These are phyloP conservation scores for Anguilla marmorata DNA, from an alignment of 2,797 vertebrate genomes.

Conservation along the genomic window DNA sequence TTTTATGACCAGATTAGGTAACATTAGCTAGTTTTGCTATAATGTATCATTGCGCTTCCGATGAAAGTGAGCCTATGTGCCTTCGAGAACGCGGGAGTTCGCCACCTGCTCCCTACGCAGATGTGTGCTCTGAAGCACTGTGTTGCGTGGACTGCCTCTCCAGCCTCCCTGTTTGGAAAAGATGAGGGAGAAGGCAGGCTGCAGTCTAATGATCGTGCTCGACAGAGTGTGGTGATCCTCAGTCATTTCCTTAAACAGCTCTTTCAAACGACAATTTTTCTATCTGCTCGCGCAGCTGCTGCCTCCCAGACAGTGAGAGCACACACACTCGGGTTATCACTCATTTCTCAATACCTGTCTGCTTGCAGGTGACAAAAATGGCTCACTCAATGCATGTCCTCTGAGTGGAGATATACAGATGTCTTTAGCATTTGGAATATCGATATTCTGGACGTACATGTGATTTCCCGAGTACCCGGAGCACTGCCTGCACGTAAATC, in stretches of 20 bases:
- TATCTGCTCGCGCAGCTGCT: not conserved
- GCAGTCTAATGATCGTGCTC: conserved; percentile 32
- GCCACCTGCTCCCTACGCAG: not conserved
- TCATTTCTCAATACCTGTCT: not conserved
- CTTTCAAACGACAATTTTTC: not conserved
- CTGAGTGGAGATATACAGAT: not conserved
- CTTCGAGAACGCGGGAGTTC: not conserved
- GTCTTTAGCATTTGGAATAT: not conserved
- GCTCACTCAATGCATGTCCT: not conserved
- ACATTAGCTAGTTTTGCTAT: not conserved
- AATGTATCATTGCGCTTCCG: not conserved
- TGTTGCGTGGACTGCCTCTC: not conserved
- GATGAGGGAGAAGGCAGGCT: not conserved
- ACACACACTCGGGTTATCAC: not conserved
- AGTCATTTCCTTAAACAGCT: conserved; percentile 29
- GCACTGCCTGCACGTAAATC: not conserved
- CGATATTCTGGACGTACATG: not conserved
- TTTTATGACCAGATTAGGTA: not conserved
- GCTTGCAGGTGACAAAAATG: not conserved
- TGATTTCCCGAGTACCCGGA: not conserved
- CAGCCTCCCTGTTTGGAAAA: conserved; percentile 1
- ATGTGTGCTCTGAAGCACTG: not conserved
- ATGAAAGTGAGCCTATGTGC: not conserved
- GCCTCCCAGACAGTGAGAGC: not conserved
- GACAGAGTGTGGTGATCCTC: conserved; percentile 31